Percentiles rank a stretch among this genome's conserved stretches.
Conservation (phyloP, 2,888 invertebrate genomes). For the Seladonia tumulorum region DNA sequence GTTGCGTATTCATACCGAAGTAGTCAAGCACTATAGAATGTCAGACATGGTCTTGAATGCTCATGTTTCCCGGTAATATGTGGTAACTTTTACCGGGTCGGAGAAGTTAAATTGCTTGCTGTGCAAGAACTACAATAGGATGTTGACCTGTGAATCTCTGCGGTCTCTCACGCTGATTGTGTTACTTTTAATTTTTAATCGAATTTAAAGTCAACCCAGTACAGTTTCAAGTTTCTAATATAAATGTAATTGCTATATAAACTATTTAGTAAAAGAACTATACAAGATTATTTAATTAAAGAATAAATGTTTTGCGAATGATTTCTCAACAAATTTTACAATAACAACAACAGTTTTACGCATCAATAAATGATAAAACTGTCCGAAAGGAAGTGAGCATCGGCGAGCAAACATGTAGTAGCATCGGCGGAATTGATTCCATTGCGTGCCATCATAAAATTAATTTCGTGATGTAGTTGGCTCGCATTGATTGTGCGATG, state of each 20-base stretch:
- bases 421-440: constrained; percentile 28
- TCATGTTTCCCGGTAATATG: constrained; percentile 1
- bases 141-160: not conserved
- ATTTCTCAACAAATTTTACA: no score
- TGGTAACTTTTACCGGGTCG: not conserved
- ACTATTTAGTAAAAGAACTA: no score
- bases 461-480: constrained; percentile 42
- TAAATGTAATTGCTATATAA: no score
- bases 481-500: constrained; percentile 25
- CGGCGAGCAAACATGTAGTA: constrained; percentile 27
- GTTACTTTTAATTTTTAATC: not conserved
- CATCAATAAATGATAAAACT: no score
- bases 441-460: constrained; percentile 35
- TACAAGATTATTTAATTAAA: no score
- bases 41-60: not conserved
- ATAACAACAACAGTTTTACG: no score
- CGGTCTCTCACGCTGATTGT: no score
- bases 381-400: constrained; percentile 2
- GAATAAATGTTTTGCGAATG: no score
- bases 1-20: constrained; percentile 2
- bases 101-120: not conserved
- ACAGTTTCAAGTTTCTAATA: no score
- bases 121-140: not conserved
- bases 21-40: constrained; percentile 3
- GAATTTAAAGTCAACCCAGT: no score